Conservation (phyloP, 2,888 invertebrate species). For the Tenthredo livida region DNA sequence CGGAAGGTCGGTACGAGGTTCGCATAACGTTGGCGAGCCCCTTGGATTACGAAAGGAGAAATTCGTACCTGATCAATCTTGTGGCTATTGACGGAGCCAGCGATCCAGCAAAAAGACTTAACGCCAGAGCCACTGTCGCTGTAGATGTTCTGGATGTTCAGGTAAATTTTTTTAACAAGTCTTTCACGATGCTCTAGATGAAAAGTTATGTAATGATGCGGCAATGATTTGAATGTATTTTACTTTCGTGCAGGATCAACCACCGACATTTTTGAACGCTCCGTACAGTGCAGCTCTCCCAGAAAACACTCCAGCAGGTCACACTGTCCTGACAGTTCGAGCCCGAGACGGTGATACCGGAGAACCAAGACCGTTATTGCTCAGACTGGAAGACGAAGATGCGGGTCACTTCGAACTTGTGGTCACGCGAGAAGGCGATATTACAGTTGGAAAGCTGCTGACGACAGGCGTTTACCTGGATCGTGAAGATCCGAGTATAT, state of each 20-base stretch:
- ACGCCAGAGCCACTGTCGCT: slow-evolving; percentile 86
- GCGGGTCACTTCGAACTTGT: slow-evolving; percentile 85
- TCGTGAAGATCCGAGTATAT: slow-evolving; percentile 86
- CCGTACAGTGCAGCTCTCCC: slow-evolving; percentile 89
- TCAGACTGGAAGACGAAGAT: slow-evolving; percentile 85
- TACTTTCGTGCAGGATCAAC: slow-evolving; percentile 84
- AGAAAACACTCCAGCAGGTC: slow-evolving; percentile 84
- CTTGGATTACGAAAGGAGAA: slow-evolving; percentile 89
- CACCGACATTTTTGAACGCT: slow-evolving; percentile 89
- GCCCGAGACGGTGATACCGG: slow-evolving; percentile 92
- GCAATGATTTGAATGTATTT: background rate
- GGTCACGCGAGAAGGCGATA: slow-evolving; percentile 80
- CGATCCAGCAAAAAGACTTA: slow-evolving; percentile 80
- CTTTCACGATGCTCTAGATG: slow-evolving; percentile 21
- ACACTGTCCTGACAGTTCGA: slow-evolving; percentile 84
- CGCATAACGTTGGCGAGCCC: slow-evolving; percentile 83
- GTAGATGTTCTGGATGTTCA: slow-evolving; percentile 89
- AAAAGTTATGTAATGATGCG: background rate
- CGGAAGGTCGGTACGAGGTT: slow-evolving; percentile 86
- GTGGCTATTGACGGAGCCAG: slow-evolving; percentile 84
- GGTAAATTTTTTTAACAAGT: slow-evolving; percentile 62
- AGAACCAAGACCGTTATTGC: slow-evolving; percentile 83
- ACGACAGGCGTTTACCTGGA: slow-evolving; percentile 86
- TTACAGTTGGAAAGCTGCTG: slow-evolving; percentile 81
- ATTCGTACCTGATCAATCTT: slow-evolving; percentile 86